Percentiles rank a stretch among this genome's conserved stretches.
These are phyloP conservation scores for Pteruthius melanotis DNA, from an alignment of 2,113 vertebrate species.

Conservation along the genomic window DNA sequence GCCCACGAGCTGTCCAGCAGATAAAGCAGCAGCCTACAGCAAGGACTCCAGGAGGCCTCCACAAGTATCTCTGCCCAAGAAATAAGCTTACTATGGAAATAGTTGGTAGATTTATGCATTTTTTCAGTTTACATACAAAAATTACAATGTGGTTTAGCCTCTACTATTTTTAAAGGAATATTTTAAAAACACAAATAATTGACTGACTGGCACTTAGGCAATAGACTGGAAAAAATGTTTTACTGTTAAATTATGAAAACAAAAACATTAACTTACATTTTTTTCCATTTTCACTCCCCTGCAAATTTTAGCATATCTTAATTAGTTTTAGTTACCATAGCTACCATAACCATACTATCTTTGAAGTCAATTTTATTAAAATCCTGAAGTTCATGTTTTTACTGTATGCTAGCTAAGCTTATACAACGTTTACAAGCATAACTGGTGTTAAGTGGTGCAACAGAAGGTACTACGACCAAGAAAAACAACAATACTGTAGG, in stretches of 20 bases:
- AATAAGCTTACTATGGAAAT: not conserved
- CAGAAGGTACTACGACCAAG: not conserved
- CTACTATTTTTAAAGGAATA: not conserved
- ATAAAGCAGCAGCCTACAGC: not conserved
- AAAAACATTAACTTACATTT: not conserved
- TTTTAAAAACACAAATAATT: not conserved
- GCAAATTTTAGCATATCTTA: constrained; percentile 40
- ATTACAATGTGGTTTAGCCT: not conserved
- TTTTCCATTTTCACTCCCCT: not conserved
- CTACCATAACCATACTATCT: constrained; percentile 6
- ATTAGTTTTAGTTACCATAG: constrained; percentile 56
- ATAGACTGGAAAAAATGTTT: not conserved
- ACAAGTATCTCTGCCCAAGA: not conserved
- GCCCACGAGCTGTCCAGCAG: not conserved
- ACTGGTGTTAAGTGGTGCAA: not conserved
- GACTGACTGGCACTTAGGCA: not conserved
- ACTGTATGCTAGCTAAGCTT: not conserved
- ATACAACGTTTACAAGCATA: not conserved
- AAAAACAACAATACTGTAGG: not conserved
- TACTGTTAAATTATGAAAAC: not conserved
- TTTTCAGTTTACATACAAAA: not conserved
- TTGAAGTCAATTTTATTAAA: constrained; percentile 31
- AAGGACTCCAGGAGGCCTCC: not conserved
- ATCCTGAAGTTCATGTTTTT: not conserved
- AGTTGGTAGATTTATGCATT: not conserved